Evolutionary conservation across 1,140 invertebrate species (phyloP).

Genomic region (Pemphigus obesinymphae): DNA sequence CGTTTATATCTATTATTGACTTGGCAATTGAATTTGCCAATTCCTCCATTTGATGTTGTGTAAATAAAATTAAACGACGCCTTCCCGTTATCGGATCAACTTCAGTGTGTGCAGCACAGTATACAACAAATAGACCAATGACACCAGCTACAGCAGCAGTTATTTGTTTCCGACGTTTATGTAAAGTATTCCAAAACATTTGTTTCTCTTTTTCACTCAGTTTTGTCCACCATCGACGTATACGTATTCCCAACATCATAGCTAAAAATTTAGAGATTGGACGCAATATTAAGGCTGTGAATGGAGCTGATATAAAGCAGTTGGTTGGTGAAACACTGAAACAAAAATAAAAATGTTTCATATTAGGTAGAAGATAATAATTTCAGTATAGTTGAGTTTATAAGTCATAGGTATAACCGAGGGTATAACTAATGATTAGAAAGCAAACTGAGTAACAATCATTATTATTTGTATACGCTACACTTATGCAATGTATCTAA

Average conservation of each 20-base stretch:
- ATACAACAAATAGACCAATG: not conserved
- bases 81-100: slow-evolving; percentile 5
- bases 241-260: slow-evolving; percentile 19
- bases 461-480: too few species aligned
- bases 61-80: not conserved
- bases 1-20: not conserved
- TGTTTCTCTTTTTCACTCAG: slow-evolving; percentile 20
- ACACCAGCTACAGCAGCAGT: not conserved
- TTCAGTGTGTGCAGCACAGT: not conserved
- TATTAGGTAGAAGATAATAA: not conserved
- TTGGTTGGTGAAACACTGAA: not conserved
- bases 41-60: slow-evolving; percentile 9
- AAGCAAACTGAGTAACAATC: too few species aligned
- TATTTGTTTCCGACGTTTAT: slow-evolving; percentile 6
- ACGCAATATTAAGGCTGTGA: not conserved
- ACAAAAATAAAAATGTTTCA: not conserved
- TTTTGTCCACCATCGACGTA: slow-evolving; percentile 17
- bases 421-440: too few species aligned
- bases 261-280: slow-evolving; percentile 4
- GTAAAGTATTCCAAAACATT: slow-evolving; percentile 1
- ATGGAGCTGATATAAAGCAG: not conserved
- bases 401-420: too few species aligned
- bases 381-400: too few species aligned
- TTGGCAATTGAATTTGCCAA: not conserved
- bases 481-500: too few species aligned